These are phyloP conservation scores for Caenorhabditis japonica DNA, from an alignment of 2,888 invertebrate genomes.

Conservation along the genomic window DNA sequence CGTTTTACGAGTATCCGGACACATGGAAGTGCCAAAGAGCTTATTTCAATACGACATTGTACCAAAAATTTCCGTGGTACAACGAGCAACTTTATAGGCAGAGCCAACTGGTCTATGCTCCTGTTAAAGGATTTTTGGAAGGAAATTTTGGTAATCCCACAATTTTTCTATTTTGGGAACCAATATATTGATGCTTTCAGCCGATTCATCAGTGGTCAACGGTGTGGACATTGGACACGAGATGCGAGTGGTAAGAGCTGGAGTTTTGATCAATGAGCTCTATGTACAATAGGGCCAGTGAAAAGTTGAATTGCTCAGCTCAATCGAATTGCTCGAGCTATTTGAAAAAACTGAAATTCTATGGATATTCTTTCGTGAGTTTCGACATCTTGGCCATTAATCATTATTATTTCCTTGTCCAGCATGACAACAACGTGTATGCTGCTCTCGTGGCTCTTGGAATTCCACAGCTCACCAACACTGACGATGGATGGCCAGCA, in stretches of 20 bases:
- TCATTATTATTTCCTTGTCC: too few species aligned
- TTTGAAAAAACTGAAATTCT: slow-evolving; percentile 40
- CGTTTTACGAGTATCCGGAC: slow-evolving; percentile 40
- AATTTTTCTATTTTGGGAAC: background rate
- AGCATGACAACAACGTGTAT: slow-evolving; percentile 48
- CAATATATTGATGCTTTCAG: background rate
- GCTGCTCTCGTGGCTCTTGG: slow-evolving; percentile 32
- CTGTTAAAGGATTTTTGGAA: slow-evolving; percentile 38
- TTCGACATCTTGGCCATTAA: too few species aligned
- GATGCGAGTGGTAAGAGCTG: slow-evolving; percentile 28
- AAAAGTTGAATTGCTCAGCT: slow-evolving; percentile 31
- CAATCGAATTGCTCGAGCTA: slow-evolving; percentile 20
- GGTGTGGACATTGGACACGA: slow-evolving; percentile 42
- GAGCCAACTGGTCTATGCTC: slow-evolving; percentile 16
- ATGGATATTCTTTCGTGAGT: slow-evolving; percentile 41
- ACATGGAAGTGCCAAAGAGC: slow-evolving; percentile 44
- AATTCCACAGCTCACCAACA: slow-evolving; percentile 13
- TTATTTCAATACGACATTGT: slow-evolving; percentile 40
- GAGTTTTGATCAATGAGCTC: slow-evolving; percentile 35
- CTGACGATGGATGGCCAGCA: slow-evolving; percentile 40
- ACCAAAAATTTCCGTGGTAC: slow-evolving; percentile 39
- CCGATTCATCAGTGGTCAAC: slow-evolving; percentile 13
- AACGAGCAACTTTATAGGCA: slow-evolving; percentile 33
- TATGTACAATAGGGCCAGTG: slow-evolving; percentile 8
- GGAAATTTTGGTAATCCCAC: slow-evolving; percentile 21